Evolutionary conservation across 2,113 vertebrate genomes (phyloP).

Genomic region (Peromyscus maniculatus): DNA sequence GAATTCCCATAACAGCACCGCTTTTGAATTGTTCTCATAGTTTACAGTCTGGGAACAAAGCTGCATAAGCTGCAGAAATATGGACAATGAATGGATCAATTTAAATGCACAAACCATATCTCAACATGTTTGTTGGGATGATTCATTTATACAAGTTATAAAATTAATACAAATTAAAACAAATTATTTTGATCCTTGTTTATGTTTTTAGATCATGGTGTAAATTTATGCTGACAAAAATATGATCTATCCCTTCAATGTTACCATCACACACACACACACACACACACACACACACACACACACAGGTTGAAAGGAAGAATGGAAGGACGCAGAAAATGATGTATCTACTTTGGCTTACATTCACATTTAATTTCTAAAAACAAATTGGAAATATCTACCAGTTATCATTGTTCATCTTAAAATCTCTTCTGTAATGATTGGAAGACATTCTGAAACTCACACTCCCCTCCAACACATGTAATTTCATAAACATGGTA

Average conservation of each 20-base stretch:
- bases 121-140: background rate
- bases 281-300: background rate
- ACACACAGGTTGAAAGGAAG: background rate
- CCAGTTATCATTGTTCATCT: background rate
- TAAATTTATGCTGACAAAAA: background rate
- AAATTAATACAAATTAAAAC: background rate
- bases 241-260: background rate
- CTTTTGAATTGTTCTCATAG: background rate
- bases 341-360: background rate
- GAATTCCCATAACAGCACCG: accelerated
- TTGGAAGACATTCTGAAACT: background rate
- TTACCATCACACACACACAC: background rate
- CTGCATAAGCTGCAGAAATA: no score
- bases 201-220: background rate
- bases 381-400: background rate
- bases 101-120: background rate
- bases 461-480: background rate
- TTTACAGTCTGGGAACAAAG: no score
- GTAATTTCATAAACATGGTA: background rate
- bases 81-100: background rate
- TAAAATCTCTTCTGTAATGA: background rate
- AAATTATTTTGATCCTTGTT: background rate
- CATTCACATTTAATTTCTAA: background rate
- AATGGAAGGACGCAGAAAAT: background rate
- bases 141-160: background rate